phyloP scores from a whole-genome alignment of 2,113 vertebrate species.

The Paracanthobrama guichenoti region DNA sequence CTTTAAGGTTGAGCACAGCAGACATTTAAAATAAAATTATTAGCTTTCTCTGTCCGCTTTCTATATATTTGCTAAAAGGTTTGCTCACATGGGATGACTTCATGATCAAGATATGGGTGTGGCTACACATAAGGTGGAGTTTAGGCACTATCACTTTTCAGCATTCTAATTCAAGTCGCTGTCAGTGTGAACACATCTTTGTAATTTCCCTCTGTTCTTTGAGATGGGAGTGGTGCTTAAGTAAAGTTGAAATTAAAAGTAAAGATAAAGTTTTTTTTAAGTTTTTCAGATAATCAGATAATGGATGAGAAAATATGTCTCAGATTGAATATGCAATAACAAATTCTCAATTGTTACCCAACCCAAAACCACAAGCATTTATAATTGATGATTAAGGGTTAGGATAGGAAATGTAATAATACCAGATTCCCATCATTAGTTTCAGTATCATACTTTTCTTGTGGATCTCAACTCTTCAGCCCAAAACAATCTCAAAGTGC shows the following conservation, averaged over 20 bases:
- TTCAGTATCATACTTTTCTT: slow-evolving; percentile 23
- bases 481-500: slow-evolving; percentile 30
- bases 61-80: not conserved
- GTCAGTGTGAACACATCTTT: not conserved
- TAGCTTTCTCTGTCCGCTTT: not conserved
- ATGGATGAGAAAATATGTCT: not conserved
- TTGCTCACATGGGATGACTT: not conserved
- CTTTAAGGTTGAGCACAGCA: not conserved
- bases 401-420: slow-evolving; percentile 31
- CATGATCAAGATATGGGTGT: not conserved
- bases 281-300: slow-evolving; percentile 29
- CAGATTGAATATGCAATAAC: slow-evolving; percentile 48
- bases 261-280: slow-evolving; percentile 30
- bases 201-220: not conserved
- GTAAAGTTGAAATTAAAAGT: slow-evolving; percentile 38
- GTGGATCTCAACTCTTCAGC: slow-evolving; percentile 2
- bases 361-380: slow-evolving; percentile 18
- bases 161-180: not conserved
- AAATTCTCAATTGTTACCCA: not conserved
- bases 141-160: not conserved
- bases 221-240: slow-evolving; percentile 33
- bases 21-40: not conserved
- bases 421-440: slow-evolving; percentile 36
- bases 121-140: no score
- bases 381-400: slow-evolving; percentile 45